Evolutionary conservation across 2,797 vertebrate species (phyloP).

Genomic region (Echiichthys vipera): DNA sequence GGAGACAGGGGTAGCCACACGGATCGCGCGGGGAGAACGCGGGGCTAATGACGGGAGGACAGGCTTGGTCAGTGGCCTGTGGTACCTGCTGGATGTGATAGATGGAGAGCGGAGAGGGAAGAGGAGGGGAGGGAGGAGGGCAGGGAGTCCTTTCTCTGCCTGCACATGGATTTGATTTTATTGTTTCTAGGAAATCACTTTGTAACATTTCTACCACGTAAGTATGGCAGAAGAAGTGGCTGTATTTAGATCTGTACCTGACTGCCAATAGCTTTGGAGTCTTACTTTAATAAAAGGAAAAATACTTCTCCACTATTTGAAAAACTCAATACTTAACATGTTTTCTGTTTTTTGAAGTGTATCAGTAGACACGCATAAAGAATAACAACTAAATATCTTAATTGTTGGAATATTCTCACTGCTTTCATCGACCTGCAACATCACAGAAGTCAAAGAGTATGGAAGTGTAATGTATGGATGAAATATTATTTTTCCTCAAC

Average conservation of each 20-base stretch:
- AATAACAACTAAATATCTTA: background rate
- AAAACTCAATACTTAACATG: no score
- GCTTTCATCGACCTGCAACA: background rate
- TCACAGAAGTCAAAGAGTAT: background rate
- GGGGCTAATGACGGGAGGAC: conserved; percentile 99
- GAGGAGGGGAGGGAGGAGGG: conserved; percentile 39
- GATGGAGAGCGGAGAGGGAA: conserved; percentile 96
- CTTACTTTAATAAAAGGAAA: no score
- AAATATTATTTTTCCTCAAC: background rate
- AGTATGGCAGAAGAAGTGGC: background rate
- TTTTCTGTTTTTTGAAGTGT: background rate
- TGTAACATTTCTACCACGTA: conserved; percentile 26
- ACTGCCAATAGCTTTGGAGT: no score
- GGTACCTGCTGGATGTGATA: conserved; percentile 94
- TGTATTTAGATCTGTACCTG: background rate
- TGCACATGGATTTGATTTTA: conserved; percentile 62
- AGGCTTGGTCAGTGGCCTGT: conserved; percentile 99
- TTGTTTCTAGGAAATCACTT: conserved; percentile 60
- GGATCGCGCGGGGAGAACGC: conserved; percentile 97
- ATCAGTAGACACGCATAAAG: background rate
- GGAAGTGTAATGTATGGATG: background rate
- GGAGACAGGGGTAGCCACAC: conserved; percentile 99
- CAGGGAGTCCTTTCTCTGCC: conserved; percentile 46
- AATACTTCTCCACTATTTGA: no score
- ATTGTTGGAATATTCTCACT: background rate